A percentile compares a stretch with the other conserved stretches of the same genome.
Conservation (phyloP, 2,888 invertebrate species). For the Tipula confusa region DNA sequence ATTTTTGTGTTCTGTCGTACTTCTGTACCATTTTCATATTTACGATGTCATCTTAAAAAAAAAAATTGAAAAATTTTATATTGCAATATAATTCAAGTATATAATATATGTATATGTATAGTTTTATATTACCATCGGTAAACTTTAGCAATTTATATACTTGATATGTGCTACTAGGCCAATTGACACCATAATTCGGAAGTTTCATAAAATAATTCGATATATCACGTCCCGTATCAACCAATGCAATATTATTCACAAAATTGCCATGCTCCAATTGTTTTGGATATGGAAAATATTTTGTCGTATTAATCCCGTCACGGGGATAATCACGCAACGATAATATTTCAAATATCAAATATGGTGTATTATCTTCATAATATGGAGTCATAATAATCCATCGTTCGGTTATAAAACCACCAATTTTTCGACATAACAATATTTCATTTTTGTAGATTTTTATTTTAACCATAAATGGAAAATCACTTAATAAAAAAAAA, state of each 20-base stretch:
- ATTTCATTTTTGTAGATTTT: constrained; percentile 3
- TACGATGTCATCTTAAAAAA: neutral
- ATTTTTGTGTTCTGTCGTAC: neutral
- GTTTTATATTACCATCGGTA: neutral
- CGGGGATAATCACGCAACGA: neutral
- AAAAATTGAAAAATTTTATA: neutral
- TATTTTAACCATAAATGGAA: neutral
- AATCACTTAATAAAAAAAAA: constrained; percentile 13
- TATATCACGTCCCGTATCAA: neutral
- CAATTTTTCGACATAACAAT: neutral
- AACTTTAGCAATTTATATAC: neutral
- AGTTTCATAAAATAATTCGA: neutral
- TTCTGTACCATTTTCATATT: neutral
- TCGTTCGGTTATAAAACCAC: neutral
- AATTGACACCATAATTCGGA: neutral
- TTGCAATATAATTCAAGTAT: neutral
- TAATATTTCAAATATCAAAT: neutral
- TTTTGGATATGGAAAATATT: neutral
- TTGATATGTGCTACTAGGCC: neutral
- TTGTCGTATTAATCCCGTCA: neutral
- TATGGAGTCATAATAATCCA: constrained; percentile 8
- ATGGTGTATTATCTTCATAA: neutral
- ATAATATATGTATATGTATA: neutral
- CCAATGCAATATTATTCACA: constrained; percentile 3
- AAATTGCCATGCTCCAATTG: neutral